A percentile compares a stretch with the other conserved stretches of the same genome.
phyloP scores from a whole-genome alignment of 2,797 vertebrate genomes.

The Yasuhikotakia modesta region DNA sequence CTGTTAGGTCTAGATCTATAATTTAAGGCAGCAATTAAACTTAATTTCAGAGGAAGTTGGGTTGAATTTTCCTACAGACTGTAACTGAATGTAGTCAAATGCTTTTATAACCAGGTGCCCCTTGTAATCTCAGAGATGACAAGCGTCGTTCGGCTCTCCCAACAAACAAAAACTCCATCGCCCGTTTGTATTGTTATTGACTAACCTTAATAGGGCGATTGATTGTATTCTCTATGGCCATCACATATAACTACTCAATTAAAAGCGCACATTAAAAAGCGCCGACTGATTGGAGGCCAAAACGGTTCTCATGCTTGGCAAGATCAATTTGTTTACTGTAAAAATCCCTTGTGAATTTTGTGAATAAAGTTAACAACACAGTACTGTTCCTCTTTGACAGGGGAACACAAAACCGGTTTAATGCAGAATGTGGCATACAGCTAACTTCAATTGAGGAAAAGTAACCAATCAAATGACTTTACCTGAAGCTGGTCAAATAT shows the following conservation, averaged over 20 bases:
- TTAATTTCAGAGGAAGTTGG: not conserved
- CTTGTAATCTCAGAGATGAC: not conserved
- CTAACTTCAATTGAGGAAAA: not conserved
- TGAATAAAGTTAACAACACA: conserved; percentile 29
- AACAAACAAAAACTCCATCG: conserved; percentile 16
- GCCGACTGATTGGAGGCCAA: conserved; percentile 40
- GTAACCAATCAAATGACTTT: conserved; percentile 32
- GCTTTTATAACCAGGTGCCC: conserved; percentile 4
- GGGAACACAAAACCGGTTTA: not conserved
- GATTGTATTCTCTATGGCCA: conserved; percentile 44
- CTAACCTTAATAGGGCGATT: conserved; percentile 40
- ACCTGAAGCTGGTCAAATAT: conserved; percentile 4
- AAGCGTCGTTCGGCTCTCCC: conserved; percentile 32
- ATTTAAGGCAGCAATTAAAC: not conserved
- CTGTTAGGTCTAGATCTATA: conserved; percentile 28
- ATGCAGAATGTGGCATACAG: not conserved
- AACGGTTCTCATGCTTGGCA: conserved; percentile 33
- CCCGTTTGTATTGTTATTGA: conserved; percentile 37
- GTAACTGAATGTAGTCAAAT: not conserved
- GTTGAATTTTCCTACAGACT: not conserved
- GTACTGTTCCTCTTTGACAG: not conserved
- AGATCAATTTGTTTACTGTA: conserved; percentile 50
- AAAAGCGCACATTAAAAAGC: conserved; percentile 55
- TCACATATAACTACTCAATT: conserved; percentile 55
- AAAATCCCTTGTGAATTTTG: conserved; percentile 36